Percentiles rank a stretch among this genome's conserved stretches.
phyloP scores from a whole-genome alignment of 1,140 invertebrate genomes.

The Neuroterus valhalla region DNA sequence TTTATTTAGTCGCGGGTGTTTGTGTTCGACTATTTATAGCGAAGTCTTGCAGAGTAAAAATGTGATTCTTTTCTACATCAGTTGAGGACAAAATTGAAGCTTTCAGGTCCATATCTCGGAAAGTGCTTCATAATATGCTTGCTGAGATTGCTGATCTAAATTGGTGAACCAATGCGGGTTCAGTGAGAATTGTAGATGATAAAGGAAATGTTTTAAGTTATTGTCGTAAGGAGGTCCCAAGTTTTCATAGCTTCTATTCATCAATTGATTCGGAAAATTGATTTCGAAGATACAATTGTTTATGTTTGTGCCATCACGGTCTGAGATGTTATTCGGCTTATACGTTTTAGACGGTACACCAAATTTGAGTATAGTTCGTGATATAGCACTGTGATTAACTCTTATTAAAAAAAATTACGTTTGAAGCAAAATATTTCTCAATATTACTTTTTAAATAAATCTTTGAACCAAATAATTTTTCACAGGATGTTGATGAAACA shows the following conservation, averaged over 20 bases:
- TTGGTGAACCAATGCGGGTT: constrained; percentile 5
- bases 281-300: no score
- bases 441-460: no score
- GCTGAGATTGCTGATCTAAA: not conserved
- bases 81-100: not conserved
- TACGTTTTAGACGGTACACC: no score
- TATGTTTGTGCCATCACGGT: no score
- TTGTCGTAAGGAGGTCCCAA: not conserved
- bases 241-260: not conserved
- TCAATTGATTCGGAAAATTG: not conserved
- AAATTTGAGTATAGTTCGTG: no score
- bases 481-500: no score
- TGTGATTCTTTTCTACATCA: not conserved
- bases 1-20: constrained; percentile 21
- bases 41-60: not conserved
- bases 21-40: not conserved
- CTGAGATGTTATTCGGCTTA: no score
- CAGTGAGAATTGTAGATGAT: not conserved
- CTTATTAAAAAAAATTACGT: no score
- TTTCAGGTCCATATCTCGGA: not conserved
- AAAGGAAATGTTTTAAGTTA: not conserved
- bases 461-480: no score
- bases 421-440: no score
- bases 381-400: no score
- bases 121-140: not conserved